phyloP scores from a whole-genome alignment of 2,797 vertebrate species.

The Acridotheres tristis region DNA sequence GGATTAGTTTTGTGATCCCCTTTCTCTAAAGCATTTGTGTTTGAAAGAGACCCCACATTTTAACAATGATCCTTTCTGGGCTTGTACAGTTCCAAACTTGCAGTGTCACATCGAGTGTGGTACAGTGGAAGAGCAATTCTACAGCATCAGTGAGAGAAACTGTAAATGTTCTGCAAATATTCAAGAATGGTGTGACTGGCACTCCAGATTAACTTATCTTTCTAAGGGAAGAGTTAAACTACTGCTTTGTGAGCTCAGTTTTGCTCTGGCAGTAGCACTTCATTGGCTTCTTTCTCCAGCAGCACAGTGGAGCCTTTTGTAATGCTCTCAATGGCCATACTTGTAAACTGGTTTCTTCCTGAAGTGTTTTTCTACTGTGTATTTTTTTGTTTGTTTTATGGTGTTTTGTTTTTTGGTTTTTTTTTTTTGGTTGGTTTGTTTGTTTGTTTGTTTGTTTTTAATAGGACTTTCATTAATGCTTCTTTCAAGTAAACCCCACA shows the following conservation, averaged over 20 bases:
- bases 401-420: too few species aligned
- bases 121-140: not conserved
- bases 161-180: not conserved
- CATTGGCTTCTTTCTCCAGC: not conserved
- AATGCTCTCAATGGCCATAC: not conserved
- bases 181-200: not conserved
- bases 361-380: not conserved
- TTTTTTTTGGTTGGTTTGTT: too few species aligned
- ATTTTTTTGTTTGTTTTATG: not conserved
- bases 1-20: not conserved
- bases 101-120: not conserved
- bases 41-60: not conserved
- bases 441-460: not conserved
- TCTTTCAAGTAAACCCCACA: not conserved
- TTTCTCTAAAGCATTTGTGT: not conserved
- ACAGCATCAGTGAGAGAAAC: not conserved
- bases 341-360: slow-evolving; percentile 11
- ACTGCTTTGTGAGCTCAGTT: slow-evolving; percentile 19
- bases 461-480: not conserved
- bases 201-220: not conserved
- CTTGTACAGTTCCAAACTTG: not conserved
- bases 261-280: not conserved
- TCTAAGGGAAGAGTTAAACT: slow-evolving; percentile 32
- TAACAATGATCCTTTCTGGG: not conserved
- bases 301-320: slow-evolving; percentile 38